phyloP scores from a whole-genome alignment of 2,888 invertebrate genomes.

The Ischnus inquisitorius region DNA sequence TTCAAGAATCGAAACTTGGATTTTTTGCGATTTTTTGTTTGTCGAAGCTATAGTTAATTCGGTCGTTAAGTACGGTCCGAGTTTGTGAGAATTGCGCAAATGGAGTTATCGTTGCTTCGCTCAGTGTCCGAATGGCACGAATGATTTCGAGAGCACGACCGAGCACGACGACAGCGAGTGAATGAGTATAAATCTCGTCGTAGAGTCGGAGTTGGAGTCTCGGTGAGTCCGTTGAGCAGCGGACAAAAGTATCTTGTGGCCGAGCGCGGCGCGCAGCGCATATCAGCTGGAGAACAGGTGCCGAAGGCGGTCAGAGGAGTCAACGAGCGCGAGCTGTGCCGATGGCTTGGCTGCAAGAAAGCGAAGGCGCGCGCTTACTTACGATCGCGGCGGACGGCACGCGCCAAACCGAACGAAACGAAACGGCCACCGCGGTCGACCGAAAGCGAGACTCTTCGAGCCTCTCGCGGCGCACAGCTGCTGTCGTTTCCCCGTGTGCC shows the following conservation, averaged over 20 bases:
- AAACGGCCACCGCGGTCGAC: constrained; percentile 79
- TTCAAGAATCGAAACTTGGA: not conserved
- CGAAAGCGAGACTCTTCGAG: constrained; percentile 57
- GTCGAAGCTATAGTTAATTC: not conserved
- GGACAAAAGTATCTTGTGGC: constrained; percentile 35
- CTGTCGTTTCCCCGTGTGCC: constrained; percentile 63
- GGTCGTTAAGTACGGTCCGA: not conserved
- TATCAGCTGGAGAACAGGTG: constrained; percentile 85
- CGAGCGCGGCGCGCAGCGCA: constrained; percentile 68
- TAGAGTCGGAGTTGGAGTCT: not conserved
- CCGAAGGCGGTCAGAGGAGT: constrained; percentile 75
- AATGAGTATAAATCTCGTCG: not conserved
- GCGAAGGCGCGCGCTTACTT: constrained; percentile 67
- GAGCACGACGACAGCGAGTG: constrained; percentile 8
- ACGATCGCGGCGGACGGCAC: constrained; percentile 77
- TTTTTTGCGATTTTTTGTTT: not conserved
- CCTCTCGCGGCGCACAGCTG: constrained; percentile 64
- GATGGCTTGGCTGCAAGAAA: constrained; percentile 45
- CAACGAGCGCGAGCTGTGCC: constrained; percentile 38
- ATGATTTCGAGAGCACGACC: constrained; percentile 3
- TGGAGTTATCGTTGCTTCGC: not conserved
- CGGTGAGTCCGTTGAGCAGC: constrained; percentile 9
- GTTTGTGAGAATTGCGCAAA: not conserved
- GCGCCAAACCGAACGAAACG: constrained; percentile 83
- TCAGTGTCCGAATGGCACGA: not conserved